phyloP scores from a whole-genome alignment of 2,113 vertebrate genomes.

The Gallinago undulata region DNA sequence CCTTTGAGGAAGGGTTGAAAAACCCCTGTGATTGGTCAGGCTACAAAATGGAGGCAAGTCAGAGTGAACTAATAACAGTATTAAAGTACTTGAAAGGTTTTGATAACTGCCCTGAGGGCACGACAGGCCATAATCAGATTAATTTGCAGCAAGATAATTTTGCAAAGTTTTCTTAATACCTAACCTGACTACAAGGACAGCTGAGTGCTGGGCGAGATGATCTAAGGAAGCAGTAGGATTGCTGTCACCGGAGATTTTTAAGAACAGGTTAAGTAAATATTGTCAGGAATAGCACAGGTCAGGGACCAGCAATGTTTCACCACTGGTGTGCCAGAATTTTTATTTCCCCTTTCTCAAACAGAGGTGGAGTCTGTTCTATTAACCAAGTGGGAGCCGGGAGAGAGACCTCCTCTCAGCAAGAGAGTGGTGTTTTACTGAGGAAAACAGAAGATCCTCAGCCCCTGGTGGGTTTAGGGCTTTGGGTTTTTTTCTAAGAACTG shows the following conservation, averaged over 20 bases:
- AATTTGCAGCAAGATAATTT: background rate
- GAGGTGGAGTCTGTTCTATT: background rate
- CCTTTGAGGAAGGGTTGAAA: background rate
- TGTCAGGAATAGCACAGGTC: constrained; percentile 27
- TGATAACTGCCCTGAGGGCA: background rate
- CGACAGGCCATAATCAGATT: background rate
- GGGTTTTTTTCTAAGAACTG: background rate
- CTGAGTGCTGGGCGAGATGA: background rate
- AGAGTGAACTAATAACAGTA: background rate
- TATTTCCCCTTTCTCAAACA: constrained; percentile 13
- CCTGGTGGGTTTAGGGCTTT: background rate
- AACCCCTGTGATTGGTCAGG: background rate
- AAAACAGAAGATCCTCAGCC: background rate
- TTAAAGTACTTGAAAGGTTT: background rate
- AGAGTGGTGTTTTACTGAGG: background rate
- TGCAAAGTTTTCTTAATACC: background rate
- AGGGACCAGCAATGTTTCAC: background rate
- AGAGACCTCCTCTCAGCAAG: background rate
- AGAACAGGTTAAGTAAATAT: constrained; percentile 19
- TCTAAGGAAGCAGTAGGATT: background rate
- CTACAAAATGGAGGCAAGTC: background rate
- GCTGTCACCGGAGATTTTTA: background rate
- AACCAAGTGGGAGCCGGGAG: background rate
- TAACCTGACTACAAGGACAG: background rate
- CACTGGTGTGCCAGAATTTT: background rate